Conservation (phyloP, 1,140 invertebrate genomes). For the Pachypsylla venusta region DNA sequence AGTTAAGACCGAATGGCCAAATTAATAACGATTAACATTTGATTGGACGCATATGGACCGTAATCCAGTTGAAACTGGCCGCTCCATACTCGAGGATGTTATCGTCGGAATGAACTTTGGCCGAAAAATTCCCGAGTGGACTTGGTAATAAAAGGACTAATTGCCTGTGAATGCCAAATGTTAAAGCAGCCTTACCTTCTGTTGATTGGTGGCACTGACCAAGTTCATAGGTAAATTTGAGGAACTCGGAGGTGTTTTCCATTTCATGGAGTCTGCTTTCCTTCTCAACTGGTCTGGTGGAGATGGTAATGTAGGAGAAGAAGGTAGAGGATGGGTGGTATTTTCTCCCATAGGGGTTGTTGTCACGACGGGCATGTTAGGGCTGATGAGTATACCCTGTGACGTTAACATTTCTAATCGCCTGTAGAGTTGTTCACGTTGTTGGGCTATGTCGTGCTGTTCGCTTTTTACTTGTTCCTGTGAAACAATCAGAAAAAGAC, state of each 20-base stretch:
- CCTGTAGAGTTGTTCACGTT: slow-evolving; percentile 70
- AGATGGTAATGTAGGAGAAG: slow-evolving; percentile 20
- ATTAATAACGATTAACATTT: too few species aligned
- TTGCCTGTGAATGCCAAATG: too few species aligned
- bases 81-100: too few species aligned
- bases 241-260: slow-evolving; percentile 24
- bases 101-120: too few species aligned
- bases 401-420: slow-evolving; percentile 60
- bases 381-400: slow-evolving; percentile 43
- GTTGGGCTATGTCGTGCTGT: slow-evolving; percentile 66
- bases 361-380: slow-evolving; percentile 24
- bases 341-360: slow-evolving; percentile 18
- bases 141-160: too few species aligned
- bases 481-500: slow-evolving; percentile 10
- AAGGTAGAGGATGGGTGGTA: not conserved
- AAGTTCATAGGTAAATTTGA: slow-evolving; percentile 47
- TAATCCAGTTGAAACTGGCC: too few species aligned
- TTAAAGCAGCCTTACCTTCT: slow-evolving; percentile 48
- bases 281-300: slow-evolving; percentile 23
- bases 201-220: slow-evolving; percentile 67
- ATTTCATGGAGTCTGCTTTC: slow-evolving; percentile 24
- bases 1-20: too few species aligned
- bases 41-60: too few species aligned
- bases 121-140: too few species aligned
- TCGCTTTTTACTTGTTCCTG: slow-evolving; percentile 52